Evolutionary conservation across 2,888 invertebrate species (phyloP), one percentile per base, ranked within the genome.

Genomic region (Nudaria mundana): DNA sequence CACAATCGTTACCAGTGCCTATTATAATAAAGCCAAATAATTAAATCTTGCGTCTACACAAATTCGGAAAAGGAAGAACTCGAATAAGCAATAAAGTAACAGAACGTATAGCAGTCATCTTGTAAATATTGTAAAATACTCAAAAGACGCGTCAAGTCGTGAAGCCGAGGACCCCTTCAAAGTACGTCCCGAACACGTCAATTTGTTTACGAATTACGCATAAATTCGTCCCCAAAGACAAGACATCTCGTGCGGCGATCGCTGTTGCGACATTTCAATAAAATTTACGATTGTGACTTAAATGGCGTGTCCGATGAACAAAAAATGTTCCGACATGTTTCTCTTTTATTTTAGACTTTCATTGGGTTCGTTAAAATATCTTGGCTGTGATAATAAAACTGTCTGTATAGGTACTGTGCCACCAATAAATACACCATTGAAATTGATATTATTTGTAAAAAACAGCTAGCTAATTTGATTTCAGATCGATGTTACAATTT

Each of bases 221-320:
- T 87, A 87, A 87, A 88, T 85, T 85, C 87, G 83, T 87, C 83
- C 81, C 81, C 67, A 69, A 76, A 81, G 85, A 85, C 82, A 81
- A 82, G 83, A 75, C 81, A 85, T 86, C 85, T 86, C 82, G 79
- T 75, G 76, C 83, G 76, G 81, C 81, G 84, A 87, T 87, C 85
- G 81, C 73, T 80, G 82, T 80, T 78, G 81, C 81, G 85, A 86
- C 87, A 83, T 86, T 87, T 88, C 86, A 87, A 88, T 88, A 87
- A 87, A 87, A 88, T 87, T 88, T 87, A 87, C 87, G 87, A 84
- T 86, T 82, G 76, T 83, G 84, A 85, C 87, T 87, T 81, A 85
- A 87, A 85, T 84, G 81, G 83, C 80, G 78, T 81, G 80, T 80
- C 74, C 79, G 72, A 79, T 78, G 79, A 77, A 82, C 78, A 83